Evolutionary conservation across 1,140 invertebrate species (phyloP).

Genomic region (Teleopsis dalmanni): DNA sequence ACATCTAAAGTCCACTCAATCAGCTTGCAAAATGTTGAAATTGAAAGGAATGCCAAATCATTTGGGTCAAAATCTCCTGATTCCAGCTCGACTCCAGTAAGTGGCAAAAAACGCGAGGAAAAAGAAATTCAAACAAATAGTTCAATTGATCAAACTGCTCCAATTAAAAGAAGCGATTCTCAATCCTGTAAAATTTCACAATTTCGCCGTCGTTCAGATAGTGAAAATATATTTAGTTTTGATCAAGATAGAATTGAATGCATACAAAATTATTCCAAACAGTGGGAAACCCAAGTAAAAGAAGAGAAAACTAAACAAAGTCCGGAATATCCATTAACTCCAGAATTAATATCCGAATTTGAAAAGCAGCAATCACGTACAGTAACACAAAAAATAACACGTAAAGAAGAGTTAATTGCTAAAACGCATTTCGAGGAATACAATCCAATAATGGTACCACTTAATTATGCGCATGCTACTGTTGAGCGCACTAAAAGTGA

Average conservation of each 20-base stretch:
- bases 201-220: constrained; percentile 46
- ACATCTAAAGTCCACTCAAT: constrained; percentile 55
- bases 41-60: constrained; percentile 52
- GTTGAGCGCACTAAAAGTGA: constrained; percentile 78
- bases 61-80: constrained; percentile 38
- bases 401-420: constrained; percentile 55
- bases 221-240: constrained; percentile 60
- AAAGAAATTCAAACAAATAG: constrained; percentile 37
- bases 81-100: constrained; percentile 29
- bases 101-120: constrained; percentile 28
- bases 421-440: constrained; percentile 58
- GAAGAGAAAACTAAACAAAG: constrained; percentile 38
- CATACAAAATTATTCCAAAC: constrained; percentile 52
- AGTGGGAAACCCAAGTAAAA: constrained; percentile 49
- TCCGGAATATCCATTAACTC: constrained; percentile 41
- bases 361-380: constrained; percentile 49
- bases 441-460: constrained; percentile 45
- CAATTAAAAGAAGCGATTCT: constrained; percentile 31
- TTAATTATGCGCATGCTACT: constrained; percentile 54
- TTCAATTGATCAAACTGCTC: constrained; percentile 31
- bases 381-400: constrained; percentile 48
- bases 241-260: constrained; percentile 62
- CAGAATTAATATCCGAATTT: constrained; percentile 53
- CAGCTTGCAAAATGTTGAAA: constrained; percentile 59
- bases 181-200: constrained; percentile 38